phyloP scores from a whole-genome alignment of 2,113 vertebrate species.

The Mola mola region DNA sequence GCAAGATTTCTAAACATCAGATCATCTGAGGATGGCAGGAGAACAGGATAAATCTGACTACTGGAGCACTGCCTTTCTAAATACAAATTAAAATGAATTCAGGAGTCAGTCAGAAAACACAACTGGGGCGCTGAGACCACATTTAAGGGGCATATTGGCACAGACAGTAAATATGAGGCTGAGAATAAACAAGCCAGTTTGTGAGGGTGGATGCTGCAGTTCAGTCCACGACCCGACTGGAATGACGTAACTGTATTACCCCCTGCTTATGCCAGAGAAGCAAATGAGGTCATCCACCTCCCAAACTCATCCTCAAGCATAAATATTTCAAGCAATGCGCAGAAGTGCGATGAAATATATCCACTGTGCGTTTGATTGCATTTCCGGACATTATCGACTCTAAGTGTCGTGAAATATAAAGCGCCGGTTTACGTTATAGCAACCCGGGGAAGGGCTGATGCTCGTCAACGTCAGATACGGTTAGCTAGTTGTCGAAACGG shows the following conservation, averaged over 20 bases:
- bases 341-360: no score
- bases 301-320: conserved; percentile 22
- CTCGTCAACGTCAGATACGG: conserved; percentile 14
- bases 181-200: conserved; percentile 10
- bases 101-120: no score
- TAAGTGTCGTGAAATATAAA: not conserved
- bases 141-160: not conserved
- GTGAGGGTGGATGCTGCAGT: conserved; percentile 54
- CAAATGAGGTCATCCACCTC: conserved; percentile 39
- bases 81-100: no score
- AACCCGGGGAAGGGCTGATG: conserved; percentile 26
- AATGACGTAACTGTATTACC: conserved; percentile 70
- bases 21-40: no score
- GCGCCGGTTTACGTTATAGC: not conserved
- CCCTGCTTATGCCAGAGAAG: conserved; percentile 48
- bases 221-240: conserved; percentile 53
- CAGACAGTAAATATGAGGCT: not conserved
- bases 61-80: no score
- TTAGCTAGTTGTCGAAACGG: conserved; percentile 26
- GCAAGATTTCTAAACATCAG: no score
- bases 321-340: not conserved
- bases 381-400: not conserved
- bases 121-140: no score
- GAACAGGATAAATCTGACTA: no score
- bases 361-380: not conserved